Percentiles rank a stretch among this genome's conserved stretches.
Conservation (phyloP, 2,113 vertebrate species). For the Hippocampus mohnikei region DNA sequence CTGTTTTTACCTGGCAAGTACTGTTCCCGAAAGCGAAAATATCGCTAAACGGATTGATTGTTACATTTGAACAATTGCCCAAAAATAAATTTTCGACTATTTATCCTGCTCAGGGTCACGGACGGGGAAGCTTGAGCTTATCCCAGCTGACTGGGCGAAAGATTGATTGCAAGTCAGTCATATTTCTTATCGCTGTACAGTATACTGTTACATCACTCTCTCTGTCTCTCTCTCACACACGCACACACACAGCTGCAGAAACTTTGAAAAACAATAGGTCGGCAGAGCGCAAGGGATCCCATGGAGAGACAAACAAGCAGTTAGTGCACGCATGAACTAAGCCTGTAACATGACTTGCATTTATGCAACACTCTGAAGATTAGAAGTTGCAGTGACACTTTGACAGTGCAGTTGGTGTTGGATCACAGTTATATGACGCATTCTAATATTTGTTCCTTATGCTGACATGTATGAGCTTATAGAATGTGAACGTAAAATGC, state of each 20-base stretch:
- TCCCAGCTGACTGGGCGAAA: background rate
- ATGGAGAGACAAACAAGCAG: slow-evolving; percentile 9
- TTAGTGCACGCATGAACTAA: slow-evolving; percentile 7
- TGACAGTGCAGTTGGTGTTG: background rate
- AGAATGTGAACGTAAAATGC: background rate
- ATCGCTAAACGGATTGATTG: background rate
- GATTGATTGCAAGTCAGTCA: background rate
- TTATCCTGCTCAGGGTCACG: background rate
- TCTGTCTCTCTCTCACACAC: background rate
- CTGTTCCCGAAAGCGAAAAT: background rate
- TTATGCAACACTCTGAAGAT: background rate
- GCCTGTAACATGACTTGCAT: background rate
- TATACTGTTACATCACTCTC: background rate
- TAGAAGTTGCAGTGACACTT: background rate
- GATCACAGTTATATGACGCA: background rate
- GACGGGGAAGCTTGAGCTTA: background rate
- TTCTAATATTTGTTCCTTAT: background rate
- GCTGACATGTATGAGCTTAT: background rate
- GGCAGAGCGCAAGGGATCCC: slow-evolving; percentile 16
- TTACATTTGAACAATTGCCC: background rate
- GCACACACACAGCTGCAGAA: slow-evolving; percentile 33
- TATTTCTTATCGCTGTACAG: background rate
- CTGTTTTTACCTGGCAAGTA: background rate
- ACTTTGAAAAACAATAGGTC: slow-evolving; percentile 38
- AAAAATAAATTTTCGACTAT: background rate